Evolutionary conservation across 2,113 vertebrate genomes (phyloP), one percentile per base, ranked within the genome.

Genomic region (Odontophorus gujanensis): DNA sequence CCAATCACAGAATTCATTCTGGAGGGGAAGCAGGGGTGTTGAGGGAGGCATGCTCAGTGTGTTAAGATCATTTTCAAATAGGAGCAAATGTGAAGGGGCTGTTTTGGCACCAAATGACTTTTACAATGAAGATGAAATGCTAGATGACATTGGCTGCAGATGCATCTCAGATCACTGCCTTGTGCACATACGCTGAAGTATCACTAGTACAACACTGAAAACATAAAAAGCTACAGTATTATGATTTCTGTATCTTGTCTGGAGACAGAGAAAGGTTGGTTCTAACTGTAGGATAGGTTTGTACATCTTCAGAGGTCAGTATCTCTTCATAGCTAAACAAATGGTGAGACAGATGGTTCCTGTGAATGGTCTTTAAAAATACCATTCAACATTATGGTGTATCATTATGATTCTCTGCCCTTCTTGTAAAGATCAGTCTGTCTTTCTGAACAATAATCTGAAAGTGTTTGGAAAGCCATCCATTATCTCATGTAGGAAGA

Each of bases 271-370:
- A 69, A 76, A 92, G 15, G 36, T 62, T 82, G 36, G 26, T 69
- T 7, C 30, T 80, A 77, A 90, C 45, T 91, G 90, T 82, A 51
- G 74, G 91, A 59, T 9, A 80, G n/a, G 21, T 4, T 73, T 30
- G 34, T 71, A 87, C 78, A 94, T 87, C 81, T 95, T 96, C 87
- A 96, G 87, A 93, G 95, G 82, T 96, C 93, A 92, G 16, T 94
- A 94, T 85, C 68, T 96, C 2, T 0, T 30, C 63, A 61, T 19
- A 74, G 28, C 38, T 80, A 84, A 95, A 82, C 92, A 96, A 96
- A 96, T 91, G 90, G 93, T 50, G 24, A 85, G 85, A 80, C 96
- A 96, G 96, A 96, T 96, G 96, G 96, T 75, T 93, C 24, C 55
- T 74, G 40, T 45, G 79, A 77, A 83, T 50, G 38, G 85, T 21